Base-by-base conservation (phyloP, 1,140 invertebrate species). In the Melipona quadrifasciata region DNA sequence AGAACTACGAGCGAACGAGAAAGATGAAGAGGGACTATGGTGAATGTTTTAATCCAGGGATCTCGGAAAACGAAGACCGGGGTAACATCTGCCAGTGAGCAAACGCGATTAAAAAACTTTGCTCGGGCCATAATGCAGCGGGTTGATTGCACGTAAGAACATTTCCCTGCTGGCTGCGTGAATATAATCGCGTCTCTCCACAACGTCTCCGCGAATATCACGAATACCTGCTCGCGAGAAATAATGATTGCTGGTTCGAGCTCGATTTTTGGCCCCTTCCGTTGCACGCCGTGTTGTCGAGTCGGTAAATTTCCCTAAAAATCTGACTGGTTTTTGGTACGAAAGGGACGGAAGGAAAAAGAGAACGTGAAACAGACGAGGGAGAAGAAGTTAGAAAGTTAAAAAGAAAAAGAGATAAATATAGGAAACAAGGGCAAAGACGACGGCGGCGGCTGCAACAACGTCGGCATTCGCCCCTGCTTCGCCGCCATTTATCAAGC, bases 21-120 rank as follows among this genome's bases (percentile, higher is more conserved):
- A 88, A n/a, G n/a, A 87, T 88, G 87, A 80, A 84, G 17, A 31
- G 55, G 57, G 75, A 34, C 21, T 31, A n/a, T 31, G 17, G 71
- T 31, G 51, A 87, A 87, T 27, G 34, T 11, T 73, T 61, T 53
- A 76, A 67, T 80, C 58, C 31, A 57, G n/a, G 51, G 77, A 64
- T 76, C 31, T 73, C n/a, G 65, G 21, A 12, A n/a, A 65, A 71
- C 57, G 10, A 47, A 53, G 12, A 55, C 58, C n/a, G 27, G 67
- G 65, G 74, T 84, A 82, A 87, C 79, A 77, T 80, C 85, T 53
- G 39, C 51, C 47, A 67, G 77, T 57, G 71, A 55, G 73, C 68
- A 67, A 86, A 82, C 82, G 77, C 82, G 82, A 90, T 87, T 90
- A 87, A 90, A 87, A 90, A 90, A 90, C 65, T 86, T 88, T 83